Evolutionary conservation across 30 jellyfish, hydroid and myxozoan genomes (phyloP), one percentile per base, ranked within the genome.

Genomic region (Pelagia noctiluca): DNA sequence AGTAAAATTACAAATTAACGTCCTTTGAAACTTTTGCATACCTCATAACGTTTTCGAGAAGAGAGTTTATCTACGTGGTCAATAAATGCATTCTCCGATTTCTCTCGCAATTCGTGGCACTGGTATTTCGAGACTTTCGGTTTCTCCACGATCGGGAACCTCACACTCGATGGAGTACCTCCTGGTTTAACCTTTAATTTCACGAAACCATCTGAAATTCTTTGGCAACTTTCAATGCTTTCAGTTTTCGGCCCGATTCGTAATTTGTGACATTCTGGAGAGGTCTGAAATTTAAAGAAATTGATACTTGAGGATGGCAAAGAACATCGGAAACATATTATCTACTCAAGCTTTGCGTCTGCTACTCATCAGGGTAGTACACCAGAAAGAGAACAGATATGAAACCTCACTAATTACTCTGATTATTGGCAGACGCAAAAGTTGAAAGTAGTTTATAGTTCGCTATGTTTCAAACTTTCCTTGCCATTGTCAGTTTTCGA

Each of bases 111-210:
- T 26, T 57, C 10, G 82, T 42, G 50, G 50, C 83, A 35, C 2
- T 80, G 83, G 36, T 47, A 80, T 33, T 65, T 80, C 3, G 78
- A 65, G 33, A 50, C 90, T 13, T 65, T 35, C 5, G 74, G 70
- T 46, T 80, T 80, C 23, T 66, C 84, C 11, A 80, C 71, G 47
- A 80, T 16, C 2, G 90, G 90, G 50, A 80, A 37, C 23, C 90
- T 32, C 35, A 76, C 26, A 67, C 90, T 80, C 23, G 90, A 80
- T 0, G 90, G 90, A 2, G 90, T 64, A 18, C 90, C 90, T 0
- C 90, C 90, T 0, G 80, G 90, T 24, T 80, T 80, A 1, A 80
- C 90, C 54, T 80, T 80, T n/a, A 80, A 53, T 80, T 80, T 80
- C 76, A 80, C 33, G 5, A 26, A n/a, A 33, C 84, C 84, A 66